phyloP scores from a whole-genome alignment of 2,797 vertebrate species.

The Vultur gryphus region DNA sequence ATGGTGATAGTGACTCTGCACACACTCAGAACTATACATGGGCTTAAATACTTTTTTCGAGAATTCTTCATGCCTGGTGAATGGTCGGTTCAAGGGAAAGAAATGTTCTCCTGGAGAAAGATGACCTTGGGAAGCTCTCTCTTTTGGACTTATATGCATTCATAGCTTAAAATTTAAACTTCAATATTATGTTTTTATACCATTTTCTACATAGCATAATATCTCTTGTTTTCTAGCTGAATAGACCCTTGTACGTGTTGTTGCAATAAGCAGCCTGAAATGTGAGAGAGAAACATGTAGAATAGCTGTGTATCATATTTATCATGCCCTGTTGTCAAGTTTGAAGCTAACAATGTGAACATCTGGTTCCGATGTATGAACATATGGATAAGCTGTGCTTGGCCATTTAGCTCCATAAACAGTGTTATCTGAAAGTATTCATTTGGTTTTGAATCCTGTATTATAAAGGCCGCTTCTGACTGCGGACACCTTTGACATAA shows the following conservation, averaged over 20 bases:
- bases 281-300: neutral
- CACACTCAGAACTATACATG: neutral
- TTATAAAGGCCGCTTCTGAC: neutral
- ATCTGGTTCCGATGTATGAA: neutral
- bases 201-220: neutral
- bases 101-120: neutral
- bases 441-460: neutral
- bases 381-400: neutral
- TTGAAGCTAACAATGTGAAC: neutral
- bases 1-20: neutral
- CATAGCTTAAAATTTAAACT: neutral
- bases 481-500: neutral
- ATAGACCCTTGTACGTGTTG: accelerated
- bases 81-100: neutral
- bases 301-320: neutral
- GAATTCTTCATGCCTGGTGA: neutral
- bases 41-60: neutral
- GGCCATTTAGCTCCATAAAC: neutral
- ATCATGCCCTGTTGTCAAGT: neutral
- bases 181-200: neutral
- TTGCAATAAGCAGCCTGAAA: neutral
- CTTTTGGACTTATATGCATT: neutral
- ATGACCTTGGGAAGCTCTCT: neutral
- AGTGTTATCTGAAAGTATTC: neutral
- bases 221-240: neutral